phyloP scores from a whole-genome alignment of 2,888 invertebrate species.

The Toxonevra muliebris region DNA sequence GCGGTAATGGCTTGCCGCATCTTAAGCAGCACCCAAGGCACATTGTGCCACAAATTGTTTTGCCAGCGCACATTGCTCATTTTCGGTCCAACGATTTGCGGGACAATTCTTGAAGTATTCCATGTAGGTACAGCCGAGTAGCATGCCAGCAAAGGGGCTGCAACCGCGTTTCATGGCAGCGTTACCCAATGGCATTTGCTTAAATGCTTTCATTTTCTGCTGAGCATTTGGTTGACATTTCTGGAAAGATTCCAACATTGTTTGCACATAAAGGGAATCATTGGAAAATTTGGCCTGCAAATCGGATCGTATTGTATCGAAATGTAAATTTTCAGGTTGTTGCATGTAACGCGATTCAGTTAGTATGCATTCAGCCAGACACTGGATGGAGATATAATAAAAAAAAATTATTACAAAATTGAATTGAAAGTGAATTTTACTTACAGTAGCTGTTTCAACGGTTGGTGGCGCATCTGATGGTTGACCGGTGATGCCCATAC shows the following conservation, averaged over 20 bases:
- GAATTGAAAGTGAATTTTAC: background rate
- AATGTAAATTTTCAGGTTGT: conserved; percentile 46
- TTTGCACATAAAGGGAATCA: conserved; percentile 53
- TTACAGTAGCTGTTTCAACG: conserved; percentile 54
- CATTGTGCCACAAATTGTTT: conserved; percentile 60
- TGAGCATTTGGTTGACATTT: conserved; percentile 56
- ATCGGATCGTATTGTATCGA: conserved; percentile 48
- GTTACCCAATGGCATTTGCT: conserved; percentile 40
- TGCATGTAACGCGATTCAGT: conserved; percentile 53
- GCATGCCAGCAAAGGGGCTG: conserved; percentile 59
- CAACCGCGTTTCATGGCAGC: conserved; percentile 45
- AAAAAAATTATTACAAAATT: background rate
- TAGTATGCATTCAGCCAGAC: conserved; percentile 61
- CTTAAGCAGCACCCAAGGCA: conserved; percentile 49
- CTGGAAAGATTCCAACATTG: conserved; percentile 52
- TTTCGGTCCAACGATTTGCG: conserved; percentile 56
- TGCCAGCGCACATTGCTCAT: conserved; percentile 53
- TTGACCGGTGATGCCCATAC: conserved; percentile 48
- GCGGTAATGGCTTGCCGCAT: background rate
- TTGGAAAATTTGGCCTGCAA: conserved; percentile 51
- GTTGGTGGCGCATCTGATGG: conserved; percentile 43
- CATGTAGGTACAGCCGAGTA: conserved; percentile 61
- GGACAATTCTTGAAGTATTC: conserved; percentile 63
- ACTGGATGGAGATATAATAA: conserved; percentile 45
- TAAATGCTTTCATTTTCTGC: conserved; percentile 47